Evolutionary conservation across 2,888 invertebrate genomes (phyloP).

Genomic region (Tenthredo scrophulariae): DNA sequence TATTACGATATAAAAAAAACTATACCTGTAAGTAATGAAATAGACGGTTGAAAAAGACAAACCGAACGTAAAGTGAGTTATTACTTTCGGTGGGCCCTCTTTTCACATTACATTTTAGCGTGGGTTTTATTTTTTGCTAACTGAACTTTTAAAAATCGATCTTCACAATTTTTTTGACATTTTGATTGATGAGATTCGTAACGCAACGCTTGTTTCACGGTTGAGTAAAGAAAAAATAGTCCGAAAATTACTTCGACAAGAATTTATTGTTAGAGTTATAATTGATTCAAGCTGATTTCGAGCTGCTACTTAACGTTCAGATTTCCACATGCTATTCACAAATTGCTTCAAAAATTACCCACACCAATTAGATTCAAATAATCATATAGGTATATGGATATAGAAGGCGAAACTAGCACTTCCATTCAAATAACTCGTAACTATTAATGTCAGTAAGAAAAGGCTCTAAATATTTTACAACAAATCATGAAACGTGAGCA

Average conservation of each 20-base stretch:
- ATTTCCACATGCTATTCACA: not conserved
- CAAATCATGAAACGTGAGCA: not conserved
- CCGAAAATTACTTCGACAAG: not conserved
- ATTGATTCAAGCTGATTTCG: not conserved
- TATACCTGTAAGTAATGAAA: not conserved
- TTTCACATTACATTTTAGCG: constrained; percentile 1
- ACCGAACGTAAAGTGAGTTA: not conserved
- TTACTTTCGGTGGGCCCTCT: not conserved
- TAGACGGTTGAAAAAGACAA: not conserved
- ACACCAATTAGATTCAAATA: not conserved
- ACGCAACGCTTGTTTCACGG: not conserved
- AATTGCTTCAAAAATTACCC: not conserved
- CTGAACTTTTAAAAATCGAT: constrained; percentile 21
- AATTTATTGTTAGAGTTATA: constrained; percentile 8
- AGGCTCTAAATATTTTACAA: not conserved
- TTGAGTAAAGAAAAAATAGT: not conserved
- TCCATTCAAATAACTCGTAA: not conserved
- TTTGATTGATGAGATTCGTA: constrained; percentile 16
- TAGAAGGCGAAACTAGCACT: not conserved
- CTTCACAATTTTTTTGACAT: not conserved
- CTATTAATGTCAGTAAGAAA: not conserved
- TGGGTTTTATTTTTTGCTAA: constrained; percentile 7
- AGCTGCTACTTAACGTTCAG: not conserved
- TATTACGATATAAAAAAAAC: not conserved
- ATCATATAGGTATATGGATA: not conserved